These are phyloP conservation scores for Sinocyclocheilus maitianheensis DNA, from an alignment of 2,113 vertebrate genomes.

Conservation along the genomic window DNA sequence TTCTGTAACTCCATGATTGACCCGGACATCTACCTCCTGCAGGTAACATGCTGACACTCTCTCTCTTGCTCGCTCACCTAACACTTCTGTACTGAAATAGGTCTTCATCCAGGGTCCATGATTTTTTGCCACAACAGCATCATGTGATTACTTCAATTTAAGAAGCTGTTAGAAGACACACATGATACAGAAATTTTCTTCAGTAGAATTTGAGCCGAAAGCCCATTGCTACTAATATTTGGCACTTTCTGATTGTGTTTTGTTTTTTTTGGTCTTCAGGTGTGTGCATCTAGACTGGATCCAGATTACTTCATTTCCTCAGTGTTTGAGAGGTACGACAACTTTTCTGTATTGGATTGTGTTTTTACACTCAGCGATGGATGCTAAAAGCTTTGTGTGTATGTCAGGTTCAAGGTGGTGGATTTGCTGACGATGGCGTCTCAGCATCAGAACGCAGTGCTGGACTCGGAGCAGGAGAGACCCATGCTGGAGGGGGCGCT, in stretches of 20 bases:
- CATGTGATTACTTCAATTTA: too few species aligned
- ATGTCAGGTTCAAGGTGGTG: conserved; percentile 93
- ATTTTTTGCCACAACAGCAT: not conserved
- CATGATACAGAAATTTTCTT: not conserved
- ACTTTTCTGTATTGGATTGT: not conserved
- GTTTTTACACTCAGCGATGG: not conserved
- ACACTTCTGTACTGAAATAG: not conserved
- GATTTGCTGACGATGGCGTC: conserved; percentile 98
- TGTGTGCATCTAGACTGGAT: conserved; percentile 96
- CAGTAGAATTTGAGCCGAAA: not conserved
- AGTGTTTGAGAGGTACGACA: conserved; percentile 93
- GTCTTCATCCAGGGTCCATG: not conserved
- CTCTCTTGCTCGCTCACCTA: not conserved
- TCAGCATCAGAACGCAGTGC: conserved; percentile 93
- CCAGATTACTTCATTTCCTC: conserved; percentile 99
- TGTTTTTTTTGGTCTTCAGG: conserved; percentile 72
- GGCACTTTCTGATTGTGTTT: too few species aligned
- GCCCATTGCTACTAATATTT: not conserved
- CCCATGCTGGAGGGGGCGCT: conserved; percentile 98
- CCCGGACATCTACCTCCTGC: conserved; percentile 92
- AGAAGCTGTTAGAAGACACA: not conserved
- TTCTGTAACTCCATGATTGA: conserved; percentile 99
- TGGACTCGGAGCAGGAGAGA: conserved; percentile 93
- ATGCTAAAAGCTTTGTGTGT: not conserved
- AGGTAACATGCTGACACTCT: conserved; percentile 66